These are phyloP conservation scores for Steatocranus sp. DNA, from an alignment of 2,797 vertebrate species.

Conservation along the genomic window DNA sequence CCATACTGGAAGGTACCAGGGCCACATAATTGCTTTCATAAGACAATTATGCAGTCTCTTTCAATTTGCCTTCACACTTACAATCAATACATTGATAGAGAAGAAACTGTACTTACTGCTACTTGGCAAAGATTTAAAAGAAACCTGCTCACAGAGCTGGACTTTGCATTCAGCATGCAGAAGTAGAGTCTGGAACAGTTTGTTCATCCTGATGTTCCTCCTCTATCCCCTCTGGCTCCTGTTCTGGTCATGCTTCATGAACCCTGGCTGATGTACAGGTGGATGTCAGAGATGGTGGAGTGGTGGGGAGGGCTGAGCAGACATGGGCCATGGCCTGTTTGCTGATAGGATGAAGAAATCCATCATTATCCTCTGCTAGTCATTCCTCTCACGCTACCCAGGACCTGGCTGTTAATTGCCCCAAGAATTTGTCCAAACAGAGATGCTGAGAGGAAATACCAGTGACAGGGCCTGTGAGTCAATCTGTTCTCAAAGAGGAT, in stretches of 20 bases:
- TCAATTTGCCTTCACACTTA: not conserved
- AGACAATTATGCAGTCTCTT: not conserved
- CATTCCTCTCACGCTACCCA: constrained; percentile 51
- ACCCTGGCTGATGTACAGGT: constrained; percentile 40
- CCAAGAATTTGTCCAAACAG: constrained; percentile 31
- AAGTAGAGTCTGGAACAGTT: not conserved
- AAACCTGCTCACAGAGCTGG: not conserved
- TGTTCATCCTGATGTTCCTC: not conserved
- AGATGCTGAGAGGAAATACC: not conserved
- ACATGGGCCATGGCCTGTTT: constrained; percentile 35
- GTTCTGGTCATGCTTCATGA: constrained; percentile 38
- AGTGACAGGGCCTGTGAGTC: not conserved
- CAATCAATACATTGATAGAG: constrained; percentile 6
- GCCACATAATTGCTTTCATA: not conserved
- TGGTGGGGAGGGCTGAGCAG: not conserved
- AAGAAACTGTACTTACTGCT: not conserved
- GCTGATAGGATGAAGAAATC: constrained; percentile 48
- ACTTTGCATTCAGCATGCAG: not conserved
- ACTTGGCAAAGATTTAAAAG: not conserved
- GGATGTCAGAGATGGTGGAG: constrained; percentile 1
- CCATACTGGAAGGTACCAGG: not conserved
- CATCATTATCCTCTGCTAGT: constrained; percentile 44
- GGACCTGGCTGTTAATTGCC: constrained; percentile 36
- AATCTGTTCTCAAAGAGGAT: not conserved
- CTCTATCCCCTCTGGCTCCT: not conserved